These are phyloP conservation scores for Prinia subflava DNA, from an alignment of 2,113 vertebrate species.

Conservation along the genomic window DNA sequence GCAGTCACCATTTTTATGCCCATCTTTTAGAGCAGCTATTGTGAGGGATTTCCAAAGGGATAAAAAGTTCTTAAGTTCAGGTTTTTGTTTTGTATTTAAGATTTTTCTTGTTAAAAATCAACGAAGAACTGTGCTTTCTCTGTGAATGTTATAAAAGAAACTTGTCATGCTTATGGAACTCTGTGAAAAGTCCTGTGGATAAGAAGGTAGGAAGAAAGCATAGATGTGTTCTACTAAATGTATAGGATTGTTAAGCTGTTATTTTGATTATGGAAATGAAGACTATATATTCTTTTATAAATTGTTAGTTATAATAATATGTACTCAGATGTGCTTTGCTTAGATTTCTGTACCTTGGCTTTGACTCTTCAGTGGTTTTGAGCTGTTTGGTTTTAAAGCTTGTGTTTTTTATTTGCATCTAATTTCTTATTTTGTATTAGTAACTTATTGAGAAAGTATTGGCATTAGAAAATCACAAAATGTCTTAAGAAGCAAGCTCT, in stretches of 20 bases:
- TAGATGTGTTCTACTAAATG: not conserved
- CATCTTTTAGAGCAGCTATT: not conserved
- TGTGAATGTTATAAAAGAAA: not conserved
- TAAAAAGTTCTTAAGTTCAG: not conserved
- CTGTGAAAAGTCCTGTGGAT: not conserved
- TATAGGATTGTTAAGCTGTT: not conserved
- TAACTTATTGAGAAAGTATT: not conserved
- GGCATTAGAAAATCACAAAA: not conserved
- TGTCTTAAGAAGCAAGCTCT: not conserved
- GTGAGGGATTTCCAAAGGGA: not conserved
- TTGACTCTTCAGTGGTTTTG: not conserved
- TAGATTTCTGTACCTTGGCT: not conserved
- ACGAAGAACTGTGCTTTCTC: not conserved
- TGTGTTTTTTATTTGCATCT: not conserved
- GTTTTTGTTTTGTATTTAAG: not conserved
- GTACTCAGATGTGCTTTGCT: not conserved
- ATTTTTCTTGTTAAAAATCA: not conserved
- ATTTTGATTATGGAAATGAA: not conserved
- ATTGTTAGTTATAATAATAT: not conserved
- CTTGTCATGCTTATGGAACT: not conserved
- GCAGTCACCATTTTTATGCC: not conserved
- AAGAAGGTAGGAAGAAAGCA: not conserved
- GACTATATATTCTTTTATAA: not conserved
- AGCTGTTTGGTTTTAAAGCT: not conserved
- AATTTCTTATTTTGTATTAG: not conserved